phyloP scores from a whole-genome alignment of 1,140 invertebrate genomes.

The Idris sp. region DNA sequence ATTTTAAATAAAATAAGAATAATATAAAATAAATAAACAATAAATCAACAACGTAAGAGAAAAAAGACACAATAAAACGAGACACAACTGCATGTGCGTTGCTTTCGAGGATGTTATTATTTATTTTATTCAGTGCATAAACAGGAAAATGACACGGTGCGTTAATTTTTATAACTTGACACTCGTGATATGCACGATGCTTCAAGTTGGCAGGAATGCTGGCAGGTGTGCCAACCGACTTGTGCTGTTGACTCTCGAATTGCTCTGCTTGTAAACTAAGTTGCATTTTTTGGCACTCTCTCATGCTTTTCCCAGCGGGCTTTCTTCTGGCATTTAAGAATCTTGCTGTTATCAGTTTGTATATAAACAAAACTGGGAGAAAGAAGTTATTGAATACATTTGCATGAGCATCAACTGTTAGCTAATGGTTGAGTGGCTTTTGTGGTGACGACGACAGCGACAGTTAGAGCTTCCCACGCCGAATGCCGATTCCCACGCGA shows the following conservation, averaged over 20 bases:
- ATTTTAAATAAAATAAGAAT: too few species aligned
- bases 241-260: constrained; percentile 59
- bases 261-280: constrained; percentile 67
- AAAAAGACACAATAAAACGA: too few species aligned
- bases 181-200: constrained; percentile 36
- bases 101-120: too few species aligned
- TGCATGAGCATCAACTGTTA: too few species aligned
- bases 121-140: constrained; percentile 11
- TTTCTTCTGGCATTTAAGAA: constrained; percentile 39
- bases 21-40: too few species aligned
- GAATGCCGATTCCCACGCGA: constrained; percentile 50
- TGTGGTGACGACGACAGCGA: neutral
- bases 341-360: constrained; percentile 1
- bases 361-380: neutral
- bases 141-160: neutral
- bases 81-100: too few species aligned
- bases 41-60: too few species aligned
- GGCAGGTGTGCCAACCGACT: constrained; percentile 72
- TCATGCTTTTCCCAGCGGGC: constrained; percentile 35
- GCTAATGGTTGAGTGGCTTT: too few species aligned
- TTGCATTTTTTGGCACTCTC: constrained; percentile 62
- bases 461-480: constrained; percentile 23
- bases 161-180: constrained; percentile 6
- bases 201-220: constrained; percentile 65
- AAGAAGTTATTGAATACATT: neutral